These are phyloP conservation scores for Anguilla megastoma DNA, from an alignment of 2,797 vertebrate species.

Conservation along the genomic window DNA sequence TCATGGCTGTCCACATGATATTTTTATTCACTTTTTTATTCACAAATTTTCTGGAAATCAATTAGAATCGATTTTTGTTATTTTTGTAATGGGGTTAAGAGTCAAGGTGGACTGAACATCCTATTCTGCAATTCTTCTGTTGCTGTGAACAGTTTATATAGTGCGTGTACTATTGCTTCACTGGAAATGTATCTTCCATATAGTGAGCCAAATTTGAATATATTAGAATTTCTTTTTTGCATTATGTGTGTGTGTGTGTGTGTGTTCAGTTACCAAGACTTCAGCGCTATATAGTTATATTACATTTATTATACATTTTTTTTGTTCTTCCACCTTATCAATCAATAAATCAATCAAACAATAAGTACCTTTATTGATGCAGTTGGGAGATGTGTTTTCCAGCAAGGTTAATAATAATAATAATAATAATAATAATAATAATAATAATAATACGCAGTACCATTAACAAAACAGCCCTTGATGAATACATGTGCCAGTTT, in stretches of 20 bases:
- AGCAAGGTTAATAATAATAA: too few species aligned
- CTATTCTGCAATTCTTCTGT: neutral
- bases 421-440: too few species aligned
- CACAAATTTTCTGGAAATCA: neutral
- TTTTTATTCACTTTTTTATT: too few species aligned
- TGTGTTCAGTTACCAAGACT: neutral
- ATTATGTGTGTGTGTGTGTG: neutral
- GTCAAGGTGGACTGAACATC: neutral
- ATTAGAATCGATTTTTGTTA: too few species aligned
- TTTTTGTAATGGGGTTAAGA: neutral
- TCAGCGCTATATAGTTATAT: neutral
- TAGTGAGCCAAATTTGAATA: neutral
- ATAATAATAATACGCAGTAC: too few species aligned
- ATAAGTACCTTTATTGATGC: too few species aligned
- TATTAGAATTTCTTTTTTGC: neutral
- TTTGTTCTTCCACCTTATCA: too few species aligned
- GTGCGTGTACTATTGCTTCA: neutral
- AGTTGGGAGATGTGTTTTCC: too few species aligned
- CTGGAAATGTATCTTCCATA: neutral
- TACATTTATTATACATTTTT: neutral
- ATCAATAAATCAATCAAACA: too few species aligned
- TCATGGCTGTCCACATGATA: too few species aligned
- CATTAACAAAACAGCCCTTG: too few species aligned
- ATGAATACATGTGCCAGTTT: neutral
- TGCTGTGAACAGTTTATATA: neutral